Percentiles rank a stretch among this genome's conserved stretches.
Conservation (phyloP, 2,797 vertebrate genomes). For the Anabas testudineus region DNA sequence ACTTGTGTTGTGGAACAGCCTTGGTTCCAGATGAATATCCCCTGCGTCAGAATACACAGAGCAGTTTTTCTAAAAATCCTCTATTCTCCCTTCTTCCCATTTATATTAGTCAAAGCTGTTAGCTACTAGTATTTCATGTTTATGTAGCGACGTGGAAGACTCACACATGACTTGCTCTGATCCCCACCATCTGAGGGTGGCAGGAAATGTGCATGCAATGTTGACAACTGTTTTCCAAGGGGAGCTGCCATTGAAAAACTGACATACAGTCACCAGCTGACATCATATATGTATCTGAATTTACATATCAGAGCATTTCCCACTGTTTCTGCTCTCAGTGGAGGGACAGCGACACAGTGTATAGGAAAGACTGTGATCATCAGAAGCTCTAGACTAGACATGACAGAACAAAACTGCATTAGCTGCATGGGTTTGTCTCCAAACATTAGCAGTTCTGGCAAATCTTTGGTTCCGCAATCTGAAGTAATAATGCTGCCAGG, state of each 20-base stretch:
- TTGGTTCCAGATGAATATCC: conserved; percentile 18
- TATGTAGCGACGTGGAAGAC: conserved; percentile 15
- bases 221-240: conserved; percentile 31
- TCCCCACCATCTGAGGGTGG: conserved; percentile 8
- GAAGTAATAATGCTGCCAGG: conserved; percentile 13
- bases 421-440: conserved; percentile 30
- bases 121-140: conserved; percentile 10
- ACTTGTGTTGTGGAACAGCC: conserved; percentile 9
- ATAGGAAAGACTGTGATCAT: conserved; percentile 37
- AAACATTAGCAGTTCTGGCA: conserved; percentile 22
- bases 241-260: conserved; percentile 21
- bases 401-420: conserved; percentile 44
- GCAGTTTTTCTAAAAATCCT: not conserved
- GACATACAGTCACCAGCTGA: conserved; percentile 32
- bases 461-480: conserved; percentile 28
- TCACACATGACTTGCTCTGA: conserved; percentile 17
- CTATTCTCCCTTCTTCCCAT: not conserved
- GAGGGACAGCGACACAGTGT: conserved; percentile 24
- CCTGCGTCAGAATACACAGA: conserved; percentile 2
- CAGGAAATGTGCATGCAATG: conserved; percentile 19
- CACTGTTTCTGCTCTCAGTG: conserved; percentile 19
- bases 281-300: conserved; percentile 42
- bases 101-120: conserved; percentile 19
- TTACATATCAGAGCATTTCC: conserved; percentile 53
- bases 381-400: conserved; percentile 51